These are phyloP conservation scores for Melanotaenia nigrans DNA, from an alignment of 2,797 vertebrate species.

Conservation along the genomic window DNA sequence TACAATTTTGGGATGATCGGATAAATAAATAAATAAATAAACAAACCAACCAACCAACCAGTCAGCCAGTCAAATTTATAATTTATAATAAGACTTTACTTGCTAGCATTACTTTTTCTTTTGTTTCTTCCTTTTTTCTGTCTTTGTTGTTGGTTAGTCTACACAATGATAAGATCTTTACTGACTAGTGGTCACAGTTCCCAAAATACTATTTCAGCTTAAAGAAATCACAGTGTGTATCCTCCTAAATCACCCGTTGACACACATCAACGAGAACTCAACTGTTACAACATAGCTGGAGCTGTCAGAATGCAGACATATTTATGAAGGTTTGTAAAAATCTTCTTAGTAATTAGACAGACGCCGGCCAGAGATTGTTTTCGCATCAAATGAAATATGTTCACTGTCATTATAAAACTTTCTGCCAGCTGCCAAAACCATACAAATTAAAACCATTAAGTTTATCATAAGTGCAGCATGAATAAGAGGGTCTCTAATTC, in stretches of 20 bases:
- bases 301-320: slow-evolving; percentile 61
- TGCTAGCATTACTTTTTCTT: too few relatives aligned
- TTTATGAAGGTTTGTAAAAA: slow-evolving; percentile 51
- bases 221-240: slow-evolving; percentile 20
- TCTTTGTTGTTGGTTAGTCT: neutral
- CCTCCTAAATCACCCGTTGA: slow-evolving; percentile 35
- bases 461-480: slow-evolving; percentile 53
- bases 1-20: neutral
- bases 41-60: too few relatives aligned
- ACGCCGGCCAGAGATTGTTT: slow-evolving; percentile 53
- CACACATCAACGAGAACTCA: slow-evolving; percentile 37
- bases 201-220: slow-evolving; percentile 16
- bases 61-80: too few relatives aligned
- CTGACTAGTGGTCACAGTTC: slow-evolving; percentile 25
- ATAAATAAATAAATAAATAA: too few relatives aligned
- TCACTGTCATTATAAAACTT: slow-evolving; percentile 59
- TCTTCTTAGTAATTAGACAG: slow-evolving; percentile 51
- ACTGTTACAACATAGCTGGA: slow-evolving; percentile 39
- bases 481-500: slow-evolving; percentile 42
- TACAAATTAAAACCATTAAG: slow-evolving; percentile 58
- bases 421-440: slow-evolving; percentile 65
- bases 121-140: neutral
- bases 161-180: slow-evolving; percentile 2
- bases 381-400: slow-evolving; percentile 61
- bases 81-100: too few relatives aligned